phyloP scores from a whole-genome alignment of 2,797 vertebrate species.

The Falco novaeseelandiae region DNA sequence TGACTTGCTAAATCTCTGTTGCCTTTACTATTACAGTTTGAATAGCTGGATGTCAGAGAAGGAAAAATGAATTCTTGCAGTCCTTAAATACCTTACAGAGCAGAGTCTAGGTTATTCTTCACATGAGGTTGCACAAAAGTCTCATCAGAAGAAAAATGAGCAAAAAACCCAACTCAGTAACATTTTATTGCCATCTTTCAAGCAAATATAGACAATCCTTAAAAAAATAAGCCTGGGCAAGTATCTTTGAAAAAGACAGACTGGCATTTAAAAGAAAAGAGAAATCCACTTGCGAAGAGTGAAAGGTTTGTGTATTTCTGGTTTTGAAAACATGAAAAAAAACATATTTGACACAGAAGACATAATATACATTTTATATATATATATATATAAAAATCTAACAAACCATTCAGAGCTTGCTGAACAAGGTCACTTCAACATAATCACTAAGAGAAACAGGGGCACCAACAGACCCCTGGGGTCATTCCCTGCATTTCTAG shows the following conservation, averaged over 20 bases:
- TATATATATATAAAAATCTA: not conserved
- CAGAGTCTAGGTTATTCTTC: not conserved
- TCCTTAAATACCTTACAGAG: not conserved
- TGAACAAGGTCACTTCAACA: not conserved
- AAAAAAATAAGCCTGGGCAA: not conserved
- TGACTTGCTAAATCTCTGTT: not conserved
- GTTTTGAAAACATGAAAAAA: not conserved
- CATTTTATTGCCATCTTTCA: not conserved
- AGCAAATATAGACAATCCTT: not conserved
- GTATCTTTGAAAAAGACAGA: not conserved
- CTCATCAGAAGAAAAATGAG: not conserved
- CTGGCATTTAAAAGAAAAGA: not conserved
- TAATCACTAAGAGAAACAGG: not conserved
- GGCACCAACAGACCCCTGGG: not conserved
- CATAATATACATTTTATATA: fast-evolving
- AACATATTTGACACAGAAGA: not conserved
- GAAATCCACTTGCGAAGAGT: not conserved
- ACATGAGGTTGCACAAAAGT: not conserved
- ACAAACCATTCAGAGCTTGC: not conserved
- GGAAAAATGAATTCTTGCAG: not conserved
- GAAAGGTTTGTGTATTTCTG: not conserved
- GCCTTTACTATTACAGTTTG: not conserved
- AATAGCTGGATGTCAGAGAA: not conserved
- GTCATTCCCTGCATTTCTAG: not conserved
- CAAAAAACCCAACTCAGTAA: not conserved